Conservation (phyloP, 1,140 invertebrate genomes). For the Venturia canescens region DNA sequence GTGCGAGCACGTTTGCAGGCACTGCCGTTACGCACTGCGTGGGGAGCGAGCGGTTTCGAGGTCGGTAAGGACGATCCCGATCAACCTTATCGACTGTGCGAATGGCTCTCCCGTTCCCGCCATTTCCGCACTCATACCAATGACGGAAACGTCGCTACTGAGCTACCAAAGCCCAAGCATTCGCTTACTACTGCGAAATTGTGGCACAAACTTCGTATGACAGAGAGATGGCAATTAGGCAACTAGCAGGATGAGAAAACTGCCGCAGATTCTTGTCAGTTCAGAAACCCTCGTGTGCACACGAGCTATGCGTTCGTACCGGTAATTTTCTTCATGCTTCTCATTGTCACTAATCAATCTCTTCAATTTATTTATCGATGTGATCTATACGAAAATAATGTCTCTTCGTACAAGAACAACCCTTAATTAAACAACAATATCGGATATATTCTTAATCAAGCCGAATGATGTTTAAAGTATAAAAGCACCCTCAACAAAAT, state of each 20-base stretch:
- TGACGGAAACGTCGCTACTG: slow-evolving; percentile 5
- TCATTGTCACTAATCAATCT: too few relatives aligned
- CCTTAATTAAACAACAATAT: not conserved
- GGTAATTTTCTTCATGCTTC: too few relatives aligned
- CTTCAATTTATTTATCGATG: too few relatives aligned
- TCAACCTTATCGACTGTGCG: slow-evolving; percentile 61
- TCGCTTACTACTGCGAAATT: not conserved
- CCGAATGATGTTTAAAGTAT: too few relatives aligned
- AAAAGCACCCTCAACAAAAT: too few relatives aligned
- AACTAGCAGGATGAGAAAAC: too few relatives aligned
- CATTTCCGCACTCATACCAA: slow-evolving; percentile 35
- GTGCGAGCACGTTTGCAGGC: slow-evolving; percentile 12
- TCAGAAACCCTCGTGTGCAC: not conserved
- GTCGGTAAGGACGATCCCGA: slow-evolving; percentile 55
- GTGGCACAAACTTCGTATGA: too few relatives aligned
- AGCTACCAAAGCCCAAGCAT: not conserved
- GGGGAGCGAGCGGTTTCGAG: slow-evolving; percentile 31
- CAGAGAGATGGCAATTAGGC: too few relatives aligned
- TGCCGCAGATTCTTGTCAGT: not conserved
- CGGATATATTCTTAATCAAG: not conserved
- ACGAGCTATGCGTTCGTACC: not conserved
- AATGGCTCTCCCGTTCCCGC: slow-evolving; percentile 22
- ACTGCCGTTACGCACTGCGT: not conserved
- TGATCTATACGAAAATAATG: too few relatives aligned
- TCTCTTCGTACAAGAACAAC: too few relatives aligned